These are phyloP conservation scores for Chelonoidis abingdonii DNA, from an alignment of 2,113 vertebrate species.

Conservation along the genomic window DNA sequence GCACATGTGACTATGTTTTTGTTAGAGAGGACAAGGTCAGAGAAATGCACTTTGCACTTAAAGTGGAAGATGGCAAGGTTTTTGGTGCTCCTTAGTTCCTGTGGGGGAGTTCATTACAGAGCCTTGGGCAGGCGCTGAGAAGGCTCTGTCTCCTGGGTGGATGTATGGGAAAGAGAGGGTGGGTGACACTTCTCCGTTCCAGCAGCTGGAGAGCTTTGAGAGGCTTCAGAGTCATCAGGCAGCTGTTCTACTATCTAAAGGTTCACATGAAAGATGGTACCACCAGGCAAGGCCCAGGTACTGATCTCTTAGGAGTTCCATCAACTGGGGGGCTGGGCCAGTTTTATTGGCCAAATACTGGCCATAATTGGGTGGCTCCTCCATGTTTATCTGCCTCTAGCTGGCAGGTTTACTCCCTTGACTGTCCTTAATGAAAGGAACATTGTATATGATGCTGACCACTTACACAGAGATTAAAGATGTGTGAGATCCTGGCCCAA, in stretches of 20 bases:
- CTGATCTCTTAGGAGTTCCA: fast-evolving
- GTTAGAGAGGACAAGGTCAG: not conserved
- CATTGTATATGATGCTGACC: not conserved
- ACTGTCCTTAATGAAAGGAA: not conserved
- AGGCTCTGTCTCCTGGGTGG: fast-evolving
- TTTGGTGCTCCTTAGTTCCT: not conserved
- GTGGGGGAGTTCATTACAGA: not conserved
- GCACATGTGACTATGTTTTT: not conserved
- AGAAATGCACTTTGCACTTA: not conserved
- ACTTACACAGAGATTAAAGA: not conserved
- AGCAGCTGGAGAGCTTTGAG: fast-evolving
- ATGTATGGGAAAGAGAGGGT: fast-evolving
- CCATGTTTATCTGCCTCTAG: fast-evolving
- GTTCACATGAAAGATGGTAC: not conserved
- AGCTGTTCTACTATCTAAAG: fast-evolving
- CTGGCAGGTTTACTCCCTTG: not conserved
- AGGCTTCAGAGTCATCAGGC: fast-evolving
- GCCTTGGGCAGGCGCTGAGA: fast-evolving
- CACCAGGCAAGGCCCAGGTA: not conserved
- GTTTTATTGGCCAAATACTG: not conserved
- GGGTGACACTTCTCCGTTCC: fast-evolving
- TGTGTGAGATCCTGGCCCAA: fast-evolving
- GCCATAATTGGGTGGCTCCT: not conserved
- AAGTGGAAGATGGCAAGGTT: not conserved
- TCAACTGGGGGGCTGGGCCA: fast-evolving